A percentile compares a stretch with the other conserved stretches of the same genome.
Conservation (phyloP, 2,113 vertebrate genomes). For the Panthera leo region DNA sequence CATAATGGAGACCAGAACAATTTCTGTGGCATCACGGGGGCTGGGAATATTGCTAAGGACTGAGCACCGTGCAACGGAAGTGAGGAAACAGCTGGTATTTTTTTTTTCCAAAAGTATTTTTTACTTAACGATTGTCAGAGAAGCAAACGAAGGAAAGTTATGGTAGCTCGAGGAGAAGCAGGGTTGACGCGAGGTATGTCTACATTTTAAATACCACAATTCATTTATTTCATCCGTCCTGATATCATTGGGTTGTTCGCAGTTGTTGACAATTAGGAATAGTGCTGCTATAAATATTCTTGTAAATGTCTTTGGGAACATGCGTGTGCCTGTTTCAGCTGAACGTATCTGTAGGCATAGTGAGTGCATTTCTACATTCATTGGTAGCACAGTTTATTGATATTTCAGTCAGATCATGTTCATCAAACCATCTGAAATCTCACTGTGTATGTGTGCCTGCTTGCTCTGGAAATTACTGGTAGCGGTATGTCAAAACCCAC, state of each 20-base stretch:
- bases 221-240: background rate
- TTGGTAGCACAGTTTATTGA: background rate
- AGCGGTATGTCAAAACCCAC: background rate
- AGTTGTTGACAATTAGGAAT: background rate
- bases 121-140: background rate
- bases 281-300: background rate
- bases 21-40: background rate
- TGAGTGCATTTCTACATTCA: background rate
- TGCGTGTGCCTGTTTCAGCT: background rate
- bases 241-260: background rate
- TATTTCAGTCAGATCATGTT: background rate
- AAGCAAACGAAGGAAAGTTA: background rate
- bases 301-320: background rate
- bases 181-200: background rate
- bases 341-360: background rate
- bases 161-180: background rate
- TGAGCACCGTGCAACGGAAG: background rate
- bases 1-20: background rate
- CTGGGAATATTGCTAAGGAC: background rate
- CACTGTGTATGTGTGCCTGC: background rate
- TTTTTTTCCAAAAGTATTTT: background rate
- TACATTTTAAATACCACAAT: background rate
- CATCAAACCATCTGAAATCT: background rate
- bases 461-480: background rate
- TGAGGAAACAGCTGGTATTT: background rate